Base-by-base conservation (phyloP, 2,888 invertebrate genomes). In the Stenolophus ochropezus region DNA sequence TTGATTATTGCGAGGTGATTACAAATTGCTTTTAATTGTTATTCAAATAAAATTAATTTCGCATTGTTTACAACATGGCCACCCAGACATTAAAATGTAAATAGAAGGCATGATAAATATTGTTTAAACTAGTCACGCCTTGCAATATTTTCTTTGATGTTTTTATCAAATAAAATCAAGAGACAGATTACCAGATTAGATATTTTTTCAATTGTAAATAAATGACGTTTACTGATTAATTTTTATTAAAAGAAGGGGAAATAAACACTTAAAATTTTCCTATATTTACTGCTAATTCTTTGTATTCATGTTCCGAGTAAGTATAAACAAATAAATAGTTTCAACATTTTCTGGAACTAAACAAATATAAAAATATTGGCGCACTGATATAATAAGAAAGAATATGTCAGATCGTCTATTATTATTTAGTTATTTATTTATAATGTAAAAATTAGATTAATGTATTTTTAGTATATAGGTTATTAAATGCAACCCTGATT, bases 1-100 rank as follows among this genome's bases (percentile, higher is more conserved):
- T 33, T 16, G 11, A 69, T 8, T 27, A 33, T 16, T 18, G 8
- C 65, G 8, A 8, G 16, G 0, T 69, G 65, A 69, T 69, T 69
- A 69, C 21, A 69, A 69, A 69, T 33, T 69, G n/a, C 16, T 4
- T 11, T 11, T 33, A 69, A 69, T 69, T 69, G 65, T 69, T 69
- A 33, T n/a, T 33, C 8, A 11, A 18, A 18, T 33, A 11, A 33
- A 33, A 20, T 21, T 69, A 33, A 69, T 69, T 16, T 27, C 18
- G 18, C 18, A 69, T 69, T 69, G 65, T 69, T 69, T 69, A 33
- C 5, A 33, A 69, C 18, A 69, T 69, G 65, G 18, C 65, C 33
- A 69, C 65, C 65, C 65, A 69, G 20, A 42, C 33, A 42, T 33
- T 61, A 16, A 33, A 33, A 6, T 33, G 5, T 33, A 20, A 42